These are phyloP conservation scores for Etheostoma spectabile DNA, from an alignment of 2,113 vertebrate genomes.

Conservation along the genomic window DNA sequence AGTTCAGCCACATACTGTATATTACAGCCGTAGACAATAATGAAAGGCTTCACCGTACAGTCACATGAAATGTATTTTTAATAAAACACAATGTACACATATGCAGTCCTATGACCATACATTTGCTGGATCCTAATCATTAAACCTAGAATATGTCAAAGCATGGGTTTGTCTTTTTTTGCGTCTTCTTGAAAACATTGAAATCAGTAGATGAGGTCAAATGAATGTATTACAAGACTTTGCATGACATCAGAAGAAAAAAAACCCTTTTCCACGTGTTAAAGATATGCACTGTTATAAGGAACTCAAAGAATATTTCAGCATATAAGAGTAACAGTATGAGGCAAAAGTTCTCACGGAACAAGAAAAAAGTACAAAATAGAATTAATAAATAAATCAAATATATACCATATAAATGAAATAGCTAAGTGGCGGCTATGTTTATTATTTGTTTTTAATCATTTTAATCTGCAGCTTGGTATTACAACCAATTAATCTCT, in stretches of 20 bases:
- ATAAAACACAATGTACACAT: conserved; percentile 89
- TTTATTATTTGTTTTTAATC: conserved; percentile 81
- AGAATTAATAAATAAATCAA: conserved; percentile 90
- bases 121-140: conserved; percentile 83
- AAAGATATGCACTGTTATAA: conserved; percentile 84
- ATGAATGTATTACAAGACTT: conserved; percentile 76
- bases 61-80: conserved; percentile 87
- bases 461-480: conserved; percentile 85
- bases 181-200: conserved; percentile 72
- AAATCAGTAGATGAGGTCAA: conserved; percentile 84
- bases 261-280: conserved; percentile 76
- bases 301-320: conserved; percentile 83
- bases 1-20: conserved; percentile 68
- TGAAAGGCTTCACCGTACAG: conserved; percentile 72
- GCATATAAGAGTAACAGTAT: conserved; percentile 83
- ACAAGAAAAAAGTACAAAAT: conserved; percentile 85
- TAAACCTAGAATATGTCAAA: conserved; percentile 83
- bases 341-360: conserved; percentile 82
- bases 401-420: conserved; percentile 89
- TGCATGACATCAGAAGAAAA: conserved; percentile 74
- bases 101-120: conserved; percentile 87
- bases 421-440: conserved; percentile 86
- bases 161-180: conserved; percentile 66
- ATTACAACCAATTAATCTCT: conserved; percentile 84
- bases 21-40: conserved; percentile 69